Base-by-base conservation (phyloP, 1,140 invertebrate species). In the Epicauta chinensis region DNA sequence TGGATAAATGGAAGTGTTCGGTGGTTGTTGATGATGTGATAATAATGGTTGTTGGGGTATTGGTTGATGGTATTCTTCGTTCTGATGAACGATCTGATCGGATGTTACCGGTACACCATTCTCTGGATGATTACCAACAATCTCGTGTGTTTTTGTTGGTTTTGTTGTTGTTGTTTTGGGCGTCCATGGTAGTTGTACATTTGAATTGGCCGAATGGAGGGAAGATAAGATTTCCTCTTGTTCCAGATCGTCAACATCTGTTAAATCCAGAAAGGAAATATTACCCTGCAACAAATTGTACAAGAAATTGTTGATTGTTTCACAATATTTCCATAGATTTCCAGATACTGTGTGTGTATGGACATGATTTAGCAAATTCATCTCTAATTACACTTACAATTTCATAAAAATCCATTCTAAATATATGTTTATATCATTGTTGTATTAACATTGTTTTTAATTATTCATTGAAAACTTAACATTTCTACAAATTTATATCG, bases 211-310 rank as follows among this genome's bases (percentile, higher is more conserved):
- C 14, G 58, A 45, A 37, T 61, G 58, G 30, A 70, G 42, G 11
- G 60, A 63, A 17, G 51, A 45, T 15, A 63, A 37, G 37, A 70
- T 58, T 35, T 47, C 54, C 10, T 57, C 49, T 44, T 52, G 58
- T 54, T 70, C 68, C 12, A 48, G 43, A 16, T 67, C 64, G 6
- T 68, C 65, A 1, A 69, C 59, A 30, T 55, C 68, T 39, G 41
- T 68, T 14, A 70, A 56, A 57, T 70, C 68, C 39, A 70, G 47
- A 46, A 70, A 70, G 15, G 59, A 44, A 31, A 65, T 52, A 41
- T 32, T 36, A 15, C 52, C 5, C 61, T 61, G 42, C 10, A 59
- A 59, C 29, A 31, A 23, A 41, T 14, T 16, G 10, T 29, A 17
- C 10, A 23, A 23, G 23, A 23, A 23, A 44, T 43, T 40, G n/a